Evolutionary conservation across 1,140 invertebrate genomes (phyloP).

Genomic region (Thaumatotibia leucotreta): DNA sequence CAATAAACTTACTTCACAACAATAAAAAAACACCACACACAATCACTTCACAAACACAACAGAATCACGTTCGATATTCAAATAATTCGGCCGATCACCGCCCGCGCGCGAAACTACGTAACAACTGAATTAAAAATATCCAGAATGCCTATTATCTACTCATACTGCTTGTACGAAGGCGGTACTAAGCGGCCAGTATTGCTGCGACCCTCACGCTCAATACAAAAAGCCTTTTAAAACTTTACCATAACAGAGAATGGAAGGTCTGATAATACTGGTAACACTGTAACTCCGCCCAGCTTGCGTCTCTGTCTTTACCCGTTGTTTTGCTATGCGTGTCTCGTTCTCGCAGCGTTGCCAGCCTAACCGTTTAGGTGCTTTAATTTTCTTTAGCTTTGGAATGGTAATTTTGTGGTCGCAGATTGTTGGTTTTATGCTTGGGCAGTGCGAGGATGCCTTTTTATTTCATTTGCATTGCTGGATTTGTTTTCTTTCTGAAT

Average conservation of each 20-base stretch:
- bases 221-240: neutral
- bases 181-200: slow-evolving; percentile 37
- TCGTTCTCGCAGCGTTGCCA: neutral
- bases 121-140: slow-evolving; percentile 59
- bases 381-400: neutral
- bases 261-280: neutral
- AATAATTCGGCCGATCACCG: slow-evolving; percentile 25
- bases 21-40: neutral
- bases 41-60: slow-evolving; percentile 6
- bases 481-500: neutral
- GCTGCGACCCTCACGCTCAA: slow-evolving; percentile 16
- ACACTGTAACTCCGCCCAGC: neutral
- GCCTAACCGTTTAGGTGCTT: neutral
- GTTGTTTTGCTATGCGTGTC: neutral
- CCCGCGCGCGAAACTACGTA: slow-evolving; percentile 33
- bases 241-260: neutral
- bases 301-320: neutral
- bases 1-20: neutral
- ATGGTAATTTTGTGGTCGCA: slow-evolving; percentile 1
- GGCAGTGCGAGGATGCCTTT: neutral
- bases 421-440: neutral
- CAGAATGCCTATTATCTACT: slow-evolving; percentile 54
- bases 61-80: slow-evolving; percentile 18
- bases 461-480: neutral
- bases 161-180: slow-evolving; percentile 63